These are phyloP conservation scores for Semotilus atromaculatus DNA, from an alignment of 2,797 vertebrate genomes.

Conservation along the genomic window DNA sequence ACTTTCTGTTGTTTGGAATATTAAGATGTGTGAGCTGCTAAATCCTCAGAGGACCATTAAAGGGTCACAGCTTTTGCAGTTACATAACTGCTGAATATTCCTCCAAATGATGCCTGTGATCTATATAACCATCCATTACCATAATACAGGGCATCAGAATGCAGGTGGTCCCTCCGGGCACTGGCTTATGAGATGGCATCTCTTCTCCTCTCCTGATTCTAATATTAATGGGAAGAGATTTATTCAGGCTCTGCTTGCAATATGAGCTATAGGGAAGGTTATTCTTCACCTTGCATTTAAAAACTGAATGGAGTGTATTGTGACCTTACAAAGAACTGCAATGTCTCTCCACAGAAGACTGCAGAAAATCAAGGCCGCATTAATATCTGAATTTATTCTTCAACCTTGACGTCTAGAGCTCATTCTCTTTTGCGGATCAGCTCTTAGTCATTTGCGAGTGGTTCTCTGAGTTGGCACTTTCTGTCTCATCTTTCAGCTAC, in stretches of 20 bases:
- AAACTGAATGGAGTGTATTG: slow-evolving; percentile 44
- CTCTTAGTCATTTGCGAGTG: slow-evolving; percentile 20
- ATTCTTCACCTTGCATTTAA: slow-evolving; percentile 59
- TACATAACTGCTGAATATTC: slow-evolving; percentile 49
- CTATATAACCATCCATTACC: slow-evolving; percentile 53
- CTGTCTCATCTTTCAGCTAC: slow-evolving; percentile 20
- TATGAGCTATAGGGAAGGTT: slow-evolving; percentile 65
- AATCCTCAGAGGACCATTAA: slow-evolving; percentile 28
- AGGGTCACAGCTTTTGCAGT: slow-evolving; percentile 40
- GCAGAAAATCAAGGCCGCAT: not conserved
- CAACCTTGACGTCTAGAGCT: slow-evolving; percentile 64
- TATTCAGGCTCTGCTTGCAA: slow-evolving; percentile 62
- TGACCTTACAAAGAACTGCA: not conserved
- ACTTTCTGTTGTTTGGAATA: slow-evolving; percentile 19
- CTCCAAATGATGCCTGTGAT: slow-evolving; percentile 37
- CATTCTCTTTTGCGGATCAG: slow-evolving; percentile 26
- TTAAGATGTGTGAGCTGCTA: slow-evolving; percentile 12
- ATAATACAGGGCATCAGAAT: slow-evolving; percentile 63
- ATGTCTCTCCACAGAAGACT: not conserved
- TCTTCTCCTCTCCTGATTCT: slow-evolving; percentile 42
- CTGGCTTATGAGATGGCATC: slow-evolving; percentile 37
- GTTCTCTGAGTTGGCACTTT: slow-evolving; percentile 21
- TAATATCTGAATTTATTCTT: slow-evolving; percentile 26
- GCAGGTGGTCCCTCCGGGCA: slow-evolving; percentile 43
- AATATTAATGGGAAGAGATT: slow-evolving; percentile 67